phyloP scores from a whole-genome alignment of 2,888 invertebrate genomes.

The Drosophila nr. fundita region DNA sequence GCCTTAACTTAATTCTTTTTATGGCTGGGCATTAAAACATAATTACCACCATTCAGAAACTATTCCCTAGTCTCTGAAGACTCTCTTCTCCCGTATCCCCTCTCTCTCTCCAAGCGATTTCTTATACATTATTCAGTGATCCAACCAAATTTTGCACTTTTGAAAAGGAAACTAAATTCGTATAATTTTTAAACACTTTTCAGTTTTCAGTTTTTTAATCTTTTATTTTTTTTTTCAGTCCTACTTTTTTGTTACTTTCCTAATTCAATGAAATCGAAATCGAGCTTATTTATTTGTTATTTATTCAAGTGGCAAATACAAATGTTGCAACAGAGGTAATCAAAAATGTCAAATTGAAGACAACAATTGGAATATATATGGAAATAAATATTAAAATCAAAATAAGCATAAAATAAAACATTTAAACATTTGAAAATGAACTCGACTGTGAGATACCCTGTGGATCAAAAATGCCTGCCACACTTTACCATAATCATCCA shows the following conservation, averaged over 20 bases:
- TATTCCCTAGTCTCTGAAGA: conserved; percentile 3
- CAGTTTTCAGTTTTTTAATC: neutral
- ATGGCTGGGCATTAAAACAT: conserved; percentile 39
- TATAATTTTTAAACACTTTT: neutral
- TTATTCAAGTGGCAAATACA: conserved; percentile 15
- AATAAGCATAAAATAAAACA: conserved; percentile 63
- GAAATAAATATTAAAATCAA: conserved; percentile 8
- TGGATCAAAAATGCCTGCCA: neutral
- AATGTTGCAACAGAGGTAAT: conserved; percentile 29
- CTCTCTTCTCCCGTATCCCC: neutral
- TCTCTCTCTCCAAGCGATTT: conserved; percentile 2
- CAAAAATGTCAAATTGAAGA: conserved; percentile 41
- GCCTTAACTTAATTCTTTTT: conserved; percentile 26
- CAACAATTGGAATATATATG: conserved; percentile 51
- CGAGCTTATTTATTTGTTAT: neutral
- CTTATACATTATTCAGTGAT: conserved; percentile 15
- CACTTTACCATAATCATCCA: neutral
- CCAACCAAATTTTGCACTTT: conserved; percentile 40
- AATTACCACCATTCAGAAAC: conserved; percentile 41
- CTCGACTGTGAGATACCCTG: conserved; percentile 1
- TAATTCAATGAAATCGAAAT: neutral
- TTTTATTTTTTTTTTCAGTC: neutral
- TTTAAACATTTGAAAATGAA: conserved; percentile 29
- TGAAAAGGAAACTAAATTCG: neutral
- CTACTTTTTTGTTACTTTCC: neutral